phyloP scores from a whole-genome alignment of 2,113 vertebrate genomes.

The Pterocles burchelli region DNA sequence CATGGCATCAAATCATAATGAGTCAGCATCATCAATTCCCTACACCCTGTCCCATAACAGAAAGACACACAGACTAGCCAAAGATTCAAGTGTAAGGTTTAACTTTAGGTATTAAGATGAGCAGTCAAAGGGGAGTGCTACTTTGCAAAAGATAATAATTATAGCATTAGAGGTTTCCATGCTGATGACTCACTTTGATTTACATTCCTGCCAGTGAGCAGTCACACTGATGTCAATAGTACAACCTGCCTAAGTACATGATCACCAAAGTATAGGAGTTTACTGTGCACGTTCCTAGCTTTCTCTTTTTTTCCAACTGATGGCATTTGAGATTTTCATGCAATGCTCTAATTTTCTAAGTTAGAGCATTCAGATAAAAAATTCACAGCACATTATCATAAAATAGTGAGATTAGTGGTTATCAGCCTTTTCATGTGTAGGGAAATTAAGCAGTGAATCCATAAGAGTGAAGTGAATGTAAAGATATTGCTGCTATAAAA shows the following conservation, averaged over 20 bases:
- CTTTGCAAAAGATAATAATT: background rate
- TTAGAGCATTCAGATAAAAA: background rate
- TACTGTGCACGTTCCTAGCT: background rate
- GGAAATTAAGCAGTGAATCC: background rate
- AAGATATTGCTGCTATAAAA: background rate
- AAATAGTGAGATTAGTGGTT: background rate
- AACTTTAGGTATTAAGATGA: background rate
- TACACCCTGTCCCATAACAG: background rate
- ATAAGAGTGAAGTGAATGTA: background rate
- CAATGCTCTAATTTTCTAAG: background rate
- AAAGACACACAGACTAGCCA: background rate
- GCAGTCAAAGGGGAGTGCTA: background rate
- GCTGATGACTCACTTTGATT: background rate
- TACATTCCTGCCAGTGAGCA: background rate
- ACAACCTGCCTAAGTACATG: background rate
- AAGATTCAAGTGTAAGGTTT: background rate
- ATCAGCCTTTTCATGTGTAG: background rate
- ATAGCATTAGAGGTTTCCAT: background rate
- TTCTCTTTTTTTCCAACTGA: background rate
- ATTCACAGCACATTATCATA: background rate
- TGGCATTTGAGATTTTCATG: background rate
- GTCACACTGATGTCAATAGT: background rate
- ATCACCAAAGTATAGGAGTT: background rate
- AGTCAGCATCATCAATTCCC: background rate
- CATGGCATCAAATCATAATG: background rate